A percentile compares a stretch with the other conserved stretches of the same genome.
phyloP scores from a whole-genome alignment of 1,140 invertebrate genomes.

The Andrena cerasifolii region DNA sequence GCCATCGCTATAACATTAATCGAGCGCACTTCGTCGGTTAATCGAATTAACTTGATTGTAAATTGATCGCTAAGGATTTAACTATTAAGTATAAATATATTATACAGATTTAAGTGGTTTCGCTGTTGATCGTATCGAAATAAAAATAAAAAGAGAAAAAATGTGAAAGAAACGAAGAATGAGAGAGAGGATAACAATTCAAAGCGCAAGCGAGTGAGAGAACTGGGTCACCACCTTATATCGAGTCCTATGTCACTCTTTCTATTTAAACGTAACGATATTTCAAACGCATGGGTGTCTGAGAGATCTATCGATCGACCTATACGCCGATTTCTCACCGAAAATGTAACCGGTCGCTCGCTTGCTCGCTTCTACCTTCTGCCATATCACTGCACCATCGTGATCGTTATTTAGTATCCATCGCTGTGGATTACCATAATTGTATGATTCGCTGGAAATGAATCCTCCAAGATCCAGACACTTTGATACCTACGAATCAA shows the following conservation, averaged over 20 bases:
- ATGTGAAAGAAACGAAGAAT: constrained; percentile 2
- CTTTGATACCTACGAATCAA: background rate
- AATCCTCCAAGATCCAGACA: too few species aligned
- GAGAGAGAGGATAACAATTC: constrained; percentile 13
- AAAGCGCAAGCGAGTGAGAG: constrained; percentile 74
- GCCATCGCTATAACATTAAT: constrained; percentile 66
- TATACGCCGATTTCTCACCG: constrained; percentile 1
- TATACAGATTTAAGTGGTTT: constrained; percentile 72
- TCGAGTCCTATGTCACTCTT: constrained; percentile 73
- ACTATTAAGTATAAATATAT: constrained; percentile 71
- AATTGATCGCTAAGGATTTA: constrained; percentile 73
- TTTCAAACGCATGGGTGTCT: constrained; percentile 64
- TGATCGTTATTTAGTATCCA: constrained; percentile 44
- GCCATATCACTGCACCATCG: background rate
- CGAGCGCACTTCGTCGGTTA: constrained; percentile 61
- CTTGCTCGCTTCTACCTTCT: constrained; percentile 8
- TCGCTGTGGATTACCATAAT: constrained; percentile 63
- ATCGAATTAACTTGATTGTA: constrained; percentile 73
- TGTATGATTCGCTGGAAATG: too few species aligned
- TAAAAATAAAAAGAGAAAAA: constrained; percentile 55
- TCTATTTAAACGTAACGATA: constrained; percentile 60
- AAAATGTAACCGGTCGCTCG: constrained; percentile 17
- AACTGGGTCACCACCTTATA: constrained; percentile 76
- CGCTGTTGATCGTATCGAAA: constrained; percentile 77
- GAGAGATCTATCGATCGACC: constrained; percentile 46